These are phyloP conservation scores for Chrysolina haemoptera DNA, from an alignment of 2,888 invertebrate species.

Conservation along the genomic window DNA sequence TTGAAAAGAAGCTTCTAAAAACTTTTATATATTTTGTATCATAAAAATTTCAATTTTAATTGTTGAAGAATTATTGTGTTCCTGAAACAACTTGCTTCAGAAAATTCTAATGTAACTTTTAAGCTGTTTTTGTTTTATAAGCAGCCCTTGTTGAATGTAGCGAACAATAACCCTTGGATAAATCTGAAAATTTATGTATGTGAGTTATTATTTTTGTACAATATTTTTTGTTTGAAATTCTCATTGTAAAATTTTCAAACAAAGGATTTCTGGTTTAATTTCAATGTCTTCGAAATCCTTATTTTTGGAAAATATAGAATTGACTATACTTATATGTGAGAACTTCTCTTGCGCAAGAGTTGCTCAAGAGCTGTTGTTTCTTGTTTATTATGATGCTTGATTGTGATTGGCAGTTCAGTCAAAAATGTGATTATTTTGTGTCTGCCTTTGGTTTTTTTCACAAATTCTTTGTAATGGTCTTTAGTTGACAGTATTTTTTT, in stretches of 20 bases:
- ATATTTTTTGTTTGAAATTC: not conserved
- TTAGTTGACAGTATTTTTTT: conserved; percentile 53
- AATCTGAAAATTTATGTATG: too few species aligned
- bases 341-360: conserved; percentile 18
- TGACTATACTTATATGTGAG: conserved; percentile 39
- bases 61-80: too few species aligned
- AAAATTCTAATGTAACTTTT: too few species aligned
- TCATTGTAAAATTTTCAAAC: not conserved
- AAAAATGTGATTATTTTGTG: conserved; percentile 18
- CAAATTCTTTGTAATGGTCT: conserved; percentile 26
- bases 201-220: not conserved
- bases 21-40: not conserved
- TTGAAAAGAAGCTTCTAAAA: too few species aligned
- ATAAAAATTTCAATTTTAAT: not conserved
- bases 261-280: not conserved
- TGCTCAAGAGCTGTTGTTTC: conserved; percentile 38
- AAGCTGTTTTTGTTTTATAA: too few species aligned
- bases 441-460: conserved; percentile 17
- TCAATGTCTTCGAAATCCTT: not conserved
- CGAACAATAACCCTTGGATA: too few species aligned
- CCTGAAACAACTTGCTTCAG: too few species aligned
- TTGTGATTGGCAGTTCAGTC: conserved; percentile 20
- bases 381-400: conserved; percentile 12
- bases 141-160: too few species aligned
- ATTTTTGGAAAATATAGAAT: not conserved